A percentile compares a stretch with the other conserved stretches of the same genome.
Evolutionary conservation across 1,140 invertebrate genomes (phyloP).

Genomic region (Paralvinella palmiformis): DNA sequence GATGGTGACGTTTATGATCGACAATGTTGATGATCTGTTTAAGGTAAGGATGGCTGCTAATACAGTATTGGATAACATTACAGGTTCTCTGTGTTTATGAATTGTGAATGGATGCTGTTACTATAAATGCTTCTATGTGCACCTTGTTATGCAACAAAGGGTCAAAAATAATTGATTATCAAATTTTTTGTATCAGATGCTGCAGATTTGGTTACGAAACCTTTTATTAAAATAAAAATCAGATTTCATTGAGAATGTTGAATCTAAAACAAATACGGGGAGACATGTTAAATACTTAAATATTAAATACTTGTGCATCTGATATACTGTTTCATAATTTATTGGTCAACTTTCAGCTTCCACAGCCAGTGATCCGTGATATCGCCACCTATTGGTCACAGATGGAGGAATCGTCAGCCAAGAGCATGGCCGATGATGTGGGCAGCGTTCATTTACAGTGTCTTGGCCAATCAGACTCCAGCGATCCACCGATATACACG

Average conservation of each 20-base stretch:
- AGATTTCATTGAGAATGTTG: neutral
- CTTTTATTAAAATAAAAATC: neutral
- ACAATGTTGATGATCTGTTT: slow-evolving; percentile 64
- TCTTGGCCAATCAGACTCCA: no score
- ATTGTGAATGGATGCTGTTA: no score
- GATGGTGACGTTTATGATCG: slow-evolving; percentile 80
- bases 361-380: slow-evolving; percentile 31
- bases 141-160: no score
- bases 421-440: no score
- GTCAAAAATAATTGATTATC: no score
- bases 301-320: neutral
- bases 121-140: no score
- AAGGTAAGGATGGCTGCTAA: slow-evolving; percentile 53
- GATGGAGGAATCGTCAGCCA: slow-evolving; percentile 21
- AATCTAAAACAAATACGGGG: neutral
- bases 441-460: no score
- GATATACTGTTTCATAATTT: neutral
- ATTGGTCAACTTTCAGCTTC: slow-evolving; percentile 18
- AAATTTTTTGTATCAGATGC: no score
- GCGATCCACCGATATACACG: slow-evolving; percentile 36
- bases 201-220: no score
- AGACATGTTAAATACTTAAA: no score
- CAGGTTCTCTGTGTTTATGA: no score
- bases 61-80: no score
- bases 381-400: slow-evolving; percentile 34